Conservation (phyloP, 2,797 vertebrate genomes). For the Columba guinea region DNA sequence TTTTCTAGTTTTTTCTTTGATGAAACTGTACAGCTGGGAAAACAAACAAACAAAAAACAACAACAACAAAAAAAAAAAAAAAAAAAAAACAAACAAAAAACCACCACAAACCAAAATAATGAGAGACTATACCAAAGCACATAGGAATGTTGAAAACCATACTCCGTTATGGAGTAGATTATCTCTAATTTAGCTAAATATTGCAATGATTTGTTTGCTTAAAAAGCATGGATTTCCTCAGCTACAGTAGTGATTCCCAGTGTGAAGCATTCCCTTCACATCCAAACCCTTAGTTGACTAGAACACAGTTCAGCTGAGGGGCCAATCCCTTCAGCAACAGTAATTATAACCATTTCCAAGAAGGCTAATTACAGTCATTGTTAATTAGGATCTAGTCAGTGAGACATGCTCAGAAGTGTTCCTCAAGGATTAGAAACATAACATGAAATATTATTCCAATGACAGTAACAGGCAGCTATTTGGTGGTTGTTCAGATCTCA, state of each 20-base stretch:
- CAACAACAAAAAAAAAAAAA: too few relatives aligned
- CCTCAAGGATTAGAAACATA: neutral
- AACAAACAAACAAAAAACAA: too few relatives aligned
- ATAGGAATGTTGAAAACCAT: neutral
- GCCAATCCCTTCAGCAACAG: neutral
- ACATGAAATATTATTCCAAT: neutral
- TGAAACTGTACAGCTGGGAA: neutral
- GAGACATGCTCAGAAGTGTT: neutral
- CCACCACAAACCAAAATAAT: neutral
- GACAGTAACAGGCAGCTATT: neutral
- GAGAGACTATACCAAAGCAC: neutral
- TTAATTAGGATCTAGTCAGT: neutral
- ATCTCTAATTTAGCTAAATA: neutral
- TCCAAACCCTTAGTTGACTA: neutral
- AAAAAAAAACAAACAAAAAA: too few relatives aligned
- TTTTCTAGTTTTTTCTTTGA: neutral
- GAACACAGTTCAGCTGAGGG: neutral
- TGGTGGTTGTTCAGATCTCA: neutral
- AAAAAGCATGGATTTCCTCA: neutral
- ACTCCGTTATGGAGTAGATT: neutral
- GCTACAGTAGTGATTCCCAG: neutral
- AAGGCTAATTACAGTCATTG: neutral
- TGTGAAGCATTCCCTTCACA: neutral
- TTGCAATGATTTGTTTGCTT: neutral
- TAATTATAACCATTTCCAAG: neutral